Evolutionary conservation across 2,888 invertebrate genomes (phyloP).

Genomic region (Andrena praecox): DNA sequence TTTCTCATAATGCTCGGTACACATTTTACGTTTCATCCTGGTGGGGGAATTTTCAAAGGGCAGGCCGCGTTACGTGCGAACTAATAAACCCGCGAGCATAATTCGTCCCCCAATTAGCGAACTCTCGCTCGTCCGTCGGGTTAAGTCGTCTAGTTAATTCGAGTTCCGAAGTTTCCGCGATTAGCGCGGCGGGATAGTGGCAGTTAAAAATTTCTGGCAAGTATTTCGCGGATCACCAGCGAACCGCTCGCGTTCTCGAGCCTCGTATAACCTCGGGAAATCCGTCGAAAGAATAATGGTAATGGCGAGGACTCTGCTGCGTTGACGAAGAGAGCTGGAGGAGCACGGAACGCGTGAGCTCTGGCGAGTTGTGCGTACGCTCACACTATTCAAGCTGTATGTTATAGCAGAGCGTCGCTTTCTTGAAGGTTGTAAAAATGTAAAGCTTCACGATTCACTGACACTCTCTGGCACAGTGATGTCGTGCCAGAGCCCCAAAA

Average conservation of each 20-base stretch:
- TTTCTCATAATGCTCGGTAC: not conserved
- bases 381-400: too few relatives aligned
- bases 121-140: not conserved
- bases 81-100: conserved; percentile 15
- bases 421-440: too few relatives aligned
- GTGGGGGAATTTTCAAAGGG: conserved; percentile 10
- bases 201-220: conserved; percentile 10
- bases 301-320: not conserved
- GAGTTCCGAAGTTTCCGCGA: conserved; percentile 30
- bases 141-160: conserved; percentile 44
- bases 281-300: not conserved
- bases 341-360: not conserved
- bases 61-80: not conserved
- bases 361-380: too few relatives aligned
- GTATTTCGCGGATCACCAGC: conserved; percentile 20
- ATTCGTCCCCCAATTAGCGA: conserved; percentile 32
- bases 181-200: not conserved
- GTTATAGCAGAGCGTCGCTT: too few relatives aligned
- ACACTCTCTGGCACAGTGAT: too few relatives aligned
- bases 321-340: too few relatives aligned
- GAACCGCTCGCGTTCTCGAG: conserved; percentile 1
- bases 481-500: too few relatives aligned
- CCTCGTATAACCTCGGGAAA: not conserved
- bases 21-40: conserved; percentile 1
- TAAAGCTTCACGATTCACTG: too few relatives aligned